Evolutionary conservation across 2,113 vertebrate species (phyloP), one percentile per base, ranked within the genome.

Genomic region (Paracanthobrama guichenoti): DNA sequence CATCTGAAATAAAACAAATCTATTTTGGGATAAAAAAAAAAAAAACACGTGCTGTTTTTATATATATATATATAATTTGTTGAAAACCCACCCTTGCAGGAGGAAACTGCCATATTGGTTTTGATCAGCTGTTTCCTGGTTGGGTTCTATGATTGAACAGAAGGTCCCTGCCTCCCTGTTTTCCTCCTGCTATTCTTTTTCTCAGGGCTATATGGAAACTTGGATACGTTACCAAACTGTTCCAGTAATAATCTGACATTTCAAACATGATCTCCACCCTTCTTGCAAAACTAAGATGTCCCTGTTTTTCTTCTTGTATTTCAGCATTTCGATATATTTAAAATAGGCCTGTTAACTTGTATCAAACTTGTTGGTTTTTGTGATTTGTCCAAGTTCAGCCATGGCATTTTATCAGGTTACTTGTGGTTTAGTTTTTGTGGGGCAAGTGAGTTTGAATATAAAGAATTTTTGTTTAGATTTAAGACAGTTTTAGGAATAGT

Each of bases 131-230:
- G 42, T 55, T 62, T 76, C 59, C 72, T 50, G 42, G 55, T 78
- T 39, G 53, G 12, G 35, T 57, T 8, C 3, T 53, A 57, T 76
- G 9, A 76, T 28, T 53, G 22, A 53, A 78, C 76, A 26, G 12
- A 44, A 78, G 35, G 55, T 60, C 35, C 10, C 22, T 60, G 22
- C 53, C 75, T 50, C 59, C 20, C 20, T 11, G 73, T 11, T 84
- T 42, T 64, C 59, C 60, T 24, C 46, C 14, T 35, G 31, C 4
- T 20, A 31, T 39, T 76, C 57, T 76, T 50, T 35, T 44, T 53
- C 28, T 84, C 73, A 77, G 48, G 55, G 59, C 73, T 8, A 18
- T 67, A 6, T 77, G 82, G 79, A 78, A 60, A 78, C 44, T 78
- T 39, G 57, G 22, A 78, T 39, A 1, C 6, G 4, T n/a, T 39